Conservation (phyloP, 92 coral and sea anemone species). For the Ricordea florida region DNA sequence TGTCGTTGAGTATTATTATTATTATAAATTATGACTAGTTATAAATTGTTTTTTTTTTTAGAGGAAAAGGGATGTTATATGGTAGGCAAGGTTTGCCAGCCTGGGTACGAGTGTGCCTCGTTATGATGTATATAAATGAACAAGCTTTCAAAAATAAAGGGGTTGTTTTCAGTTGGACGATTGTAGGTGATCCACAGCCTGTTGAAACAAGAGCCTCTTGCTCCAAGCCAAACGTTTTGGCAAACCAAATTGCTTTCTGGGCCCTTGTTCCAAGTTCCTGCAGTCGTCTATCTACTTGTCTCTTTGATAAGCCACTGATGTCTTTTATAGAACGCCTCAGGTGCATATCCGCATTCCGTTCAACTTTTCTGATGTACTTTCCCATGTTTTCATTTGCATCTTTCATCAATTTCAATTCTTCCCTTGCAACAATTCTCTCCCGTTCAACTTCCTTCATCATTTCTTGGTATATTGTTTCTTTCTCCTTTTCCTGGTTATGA, state of each 20-base stretch:
- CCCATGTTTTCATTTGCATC: constrained; percentile 21
- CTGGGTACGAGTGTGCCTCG: no score
- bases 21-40: no score
- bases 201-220: neutral
- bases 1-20: no score
- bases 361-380: constrained; percentile 25
- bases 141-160: no score
- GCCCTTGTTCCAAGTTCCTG: constrained; percentile 5
- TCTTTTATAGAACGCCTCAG: neutral
- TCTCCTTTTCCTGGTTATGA: constrained; percentile 48
- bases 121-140: no score
- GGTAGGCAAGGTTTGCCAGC: no score
- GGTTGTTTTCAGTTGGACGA: no score
- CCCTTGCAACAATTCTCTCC: neutral
- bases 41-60: no score
- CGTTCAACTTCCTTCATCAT: neutral
- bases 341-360: no score
- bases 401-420: constrained; percentile 16
- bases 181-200: no score
- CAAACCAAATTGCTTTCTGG: neutral
- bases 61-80: no score
- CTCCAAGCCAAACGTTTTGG: neutral
- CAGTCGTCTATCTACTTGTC: constrained; percentile 17
- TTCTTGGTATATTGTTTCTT: constrained; percentile 32
- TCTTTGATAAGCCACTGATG: neutral